A percentile compares a stretch with the other conserved stretches of the same genome.
Conservation (phyloP, 2,797 vertebrate species). For the Capromys pilorides region DNA sequence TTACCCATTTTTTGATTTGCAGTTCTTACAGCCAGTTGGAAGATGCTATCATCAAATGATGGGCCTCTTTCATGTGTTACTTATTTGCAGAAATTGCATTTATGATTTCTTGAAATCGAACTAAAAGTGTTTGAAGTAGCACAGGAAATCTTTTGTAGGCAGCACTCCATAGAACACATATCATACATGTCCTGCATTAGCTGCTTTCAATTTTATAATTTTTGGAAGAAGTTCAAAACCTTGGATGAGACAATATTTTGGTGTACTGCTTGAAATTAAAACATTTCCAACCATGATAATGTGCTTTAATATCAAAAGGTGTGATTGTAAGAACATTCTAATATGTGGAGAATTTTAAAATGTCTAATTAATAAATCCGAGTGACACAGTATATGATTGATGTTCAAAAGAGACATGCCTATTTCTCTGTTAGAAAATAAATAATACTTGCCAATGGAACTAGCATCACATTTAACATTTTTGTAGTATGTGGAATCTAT, state of each 20-base stretch:
- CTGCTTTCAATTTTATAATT: conserved; percentile 11
- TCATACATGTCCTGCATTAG: conserved; percentile 29
- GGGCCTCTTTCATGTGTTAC: neutral
- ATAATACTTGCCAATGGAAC: neutral
- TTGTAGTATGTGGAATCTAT: neutral
- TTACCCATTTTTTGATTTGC: conserved; percentile 16
- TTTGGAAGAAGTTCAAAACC: conserved; percentile 53
- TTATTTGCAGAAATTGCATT: conserved; percentile 45
- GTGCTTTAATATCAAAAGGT: neutral
- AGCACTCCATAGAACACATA: neutral
- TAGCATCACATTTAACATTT: neutral
- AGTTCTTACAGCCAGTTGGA: neutral
- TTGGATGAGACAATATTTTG: conserved; percentile 18
- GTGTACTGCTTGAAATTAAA: conserved; percentile 6
- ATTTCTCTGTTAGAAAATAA: conserved; percentile 35
- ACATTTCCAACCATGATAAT: conserved; percentile 8
- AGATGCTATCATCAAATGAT: neutral
- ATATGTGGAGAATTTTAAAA: conserved; percentile 4
- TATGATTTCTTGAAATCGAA: conserved; percentile 22
- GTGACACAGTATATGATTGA: conserved; percentile 3
- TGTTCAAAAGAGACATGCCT: neutral
- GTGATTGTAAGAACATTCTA: conserved; percentile 15
- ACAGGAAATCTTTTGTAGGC: conserved; percentile 41
- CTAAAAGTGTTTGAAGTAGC: conserved; percentile 6
- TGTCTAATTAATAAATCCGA: conserved; percentile 26